Evolutionary conservation across 2,113 vertebrate genomes (phyloP).

Genomic region (Rhadina sibilatrix): DNA sequence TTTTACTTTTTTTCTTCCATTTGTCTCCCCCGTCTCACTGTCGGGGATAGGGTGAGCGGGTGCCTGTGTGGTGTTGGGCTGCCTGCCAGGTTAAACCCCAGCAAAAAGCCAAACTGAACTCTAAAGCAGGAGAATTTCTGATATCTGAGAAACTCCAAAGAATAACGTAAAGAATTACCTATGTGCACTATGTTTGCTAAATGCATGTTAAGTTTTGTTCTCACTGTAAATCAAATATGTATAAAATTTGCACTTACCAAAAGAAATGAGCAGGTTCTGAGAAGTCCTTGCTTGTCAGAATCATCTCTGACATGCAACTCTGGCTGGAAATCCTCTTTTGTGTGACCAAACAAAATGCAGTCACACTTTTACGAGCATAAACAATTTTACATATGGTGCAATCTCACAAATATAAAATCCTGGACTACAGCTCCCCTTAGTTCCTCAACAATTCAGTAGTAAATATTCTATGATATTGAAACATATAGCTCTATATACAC

Average conservation of each 20-base stretch:
- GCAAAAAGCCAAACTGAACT: not conserved
- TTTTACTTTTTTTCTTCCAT: not conserved
- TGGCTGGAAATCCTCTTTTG: not conserved
- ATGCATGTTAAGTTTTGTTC: not conserved
- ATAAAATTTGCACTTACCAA: not conserved
- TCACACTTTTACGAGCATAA: not conserved
- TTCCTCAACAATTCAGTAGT: not conserved
- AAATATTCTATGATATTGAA: not conserved
- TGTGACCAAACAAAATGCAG: not conserved
- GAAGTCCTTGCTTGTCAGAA: not conserved
- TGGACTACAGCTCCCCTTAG: not conserved
- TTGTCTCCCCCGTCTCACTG: not conserved
- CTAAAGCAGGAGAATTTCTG: not conserved
- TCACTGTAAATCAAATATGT: not conserved
- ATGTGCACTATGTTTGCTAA: not conserved
- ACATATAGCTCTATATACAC: not conserved
- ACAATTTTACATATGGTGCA: not conserved
- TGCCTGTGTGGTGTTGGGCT: not conserved
- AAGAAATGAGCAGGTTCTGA: not conserved
- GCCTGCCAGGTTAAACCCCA: not conserved
- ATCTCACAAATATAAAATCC: not conserved
- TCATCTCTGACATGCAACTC: not conserved
- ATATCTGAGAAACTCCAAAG: not conserved
- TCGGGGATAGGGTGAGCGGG: rapidly evolving
- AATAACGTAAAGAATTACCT: not conserved